Percentiles rank a stretch among this genome's conserved stretches.
Evolutionary conservation across 2,888 invertebrate genomes (phyloP).

Genomic region (Sinohyriopsis cumingii): DNA sequence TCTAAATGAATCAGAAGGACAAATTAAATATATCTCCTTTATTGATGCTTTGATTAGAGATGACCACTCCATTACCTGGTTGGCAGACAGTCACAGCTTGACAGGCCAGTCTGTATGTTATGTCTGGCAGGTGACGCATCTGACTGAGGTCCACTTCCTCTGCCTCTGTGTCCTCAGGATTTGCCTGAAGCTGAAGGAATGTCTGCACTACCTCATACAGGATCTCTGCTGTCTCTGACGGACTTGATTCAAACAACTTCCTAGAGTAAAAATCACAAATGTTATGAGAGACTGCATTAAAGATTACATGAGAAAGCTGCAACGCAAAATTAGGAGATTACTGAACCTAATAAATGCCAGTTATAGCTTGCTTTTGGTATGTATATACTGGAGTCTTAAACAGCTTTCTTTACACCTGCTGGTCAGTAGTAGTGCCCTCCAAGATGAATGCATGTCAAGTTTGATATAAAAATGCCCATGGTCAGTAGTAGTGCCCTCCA

Average conservation of each 20-base stretch:
- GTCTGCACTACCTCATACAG: slow-evolving; percentile 43
- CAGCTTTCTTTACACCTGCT: no score
- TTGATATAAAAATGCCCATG: no score
- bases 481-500: no score
- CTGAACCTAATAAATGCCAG: no score
- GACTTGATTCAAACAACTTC: slow-evolving; percentile 46
- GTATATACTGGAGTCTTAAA: no score
- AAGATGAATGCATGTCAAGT: no score
- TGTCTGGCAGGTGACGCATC: slow-evolving; percentile 38
- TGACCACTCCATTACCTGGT: slow-evolving; percentile 25
- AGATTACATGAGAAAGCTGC: neutral
- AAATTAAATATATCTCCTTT: no score
- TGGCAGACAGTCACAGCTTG: slow-evolving; percentile 43
- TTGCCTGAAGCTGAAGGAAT: slow-evolving; percentile 35
- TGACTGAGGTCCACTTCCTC: slow-evolving; percentile 29
- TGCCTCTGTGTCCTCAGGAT: slow-evolving; percentile 25
- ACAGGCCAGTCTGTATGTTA: slow-evolving; percentile 40
- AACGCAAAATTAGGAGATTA: neutral
- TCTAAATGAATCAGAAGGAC: no score
- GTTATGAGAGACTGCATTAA: neutral
- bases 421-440: no score
- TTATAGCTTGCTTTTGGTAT: no score
- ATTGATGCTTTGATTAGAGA: neutral
- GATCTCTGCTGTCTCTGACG: slow-evolving; percentile 37
- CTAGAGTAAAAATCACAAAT: slow-evolving; percentile 24